phyloP scores from a whole-genome alignment of 1,140 invertebrate genomes.

The Ctenoplectra terminalis region DNA sequence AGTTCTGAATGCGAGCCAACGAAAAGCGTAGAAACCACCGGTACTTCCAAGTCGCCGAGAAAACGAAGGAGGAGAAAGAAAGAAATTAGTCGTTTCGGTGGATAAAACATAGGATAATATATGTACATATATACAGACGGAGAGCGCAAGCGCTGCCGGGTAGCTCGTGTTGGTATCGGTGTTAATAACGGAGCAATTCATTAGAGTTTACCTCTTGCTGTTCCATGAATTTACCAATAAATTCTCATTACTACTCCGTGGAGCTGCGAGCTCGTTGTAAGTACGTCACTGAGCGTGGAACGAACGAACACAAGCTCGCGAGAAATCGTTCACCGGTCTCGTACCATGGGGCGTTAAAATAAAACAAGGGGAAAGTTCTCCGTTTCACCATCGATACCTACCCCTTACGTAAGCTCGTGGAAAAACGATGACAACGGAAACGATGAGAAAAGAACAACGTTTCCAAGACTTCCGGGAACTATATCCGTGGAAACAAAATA shows the following conservation, averaged over 20 bases:
- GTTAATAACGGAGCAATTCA: constrained; percentile 64
- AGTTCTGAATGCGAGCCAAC: constrained; percentile 64
- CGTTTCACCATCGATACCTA: constrained; percentile 26
- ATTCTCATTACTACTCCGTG: constrained; percentile 53
- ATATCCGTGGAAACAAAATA: not conserved
- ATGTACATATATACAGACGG: no score
- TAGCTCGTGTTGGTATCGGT: constrained; percentile 10
- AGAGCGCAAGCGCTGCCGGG: not conserved
- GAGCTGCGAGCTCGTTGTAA: constrained; percentile 10
- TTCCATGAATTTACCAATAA: constrained; percentile 62
- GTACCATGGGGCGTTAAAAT: not conserved
- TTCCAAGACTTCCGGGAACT: not conserved
- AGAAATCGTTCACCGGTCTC: not conserved
- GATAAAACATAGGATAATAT: constrained; percentile 6
- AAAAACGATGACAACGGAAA: not conserved
- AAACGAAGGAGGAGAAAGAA: not conserved
- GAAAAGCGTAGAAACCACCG: constrained; percentile 45
- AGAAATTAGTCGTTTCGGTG: constrained; percentile 28
- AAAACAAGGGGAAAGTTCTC: not conserved
- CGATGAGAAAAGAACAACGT: not conserved
- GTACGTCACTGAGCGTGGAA: constrained; percentile 14
- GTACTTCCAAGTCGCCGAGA: constrained; percentile 16
- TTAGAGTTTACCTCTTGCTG: constrained; percentile 55
- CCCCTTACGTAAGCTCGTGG: not conserved
- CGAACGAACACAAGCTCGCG: constrained; percentile 9